Percentiles rank a stretch among this genome's conserved stretches.
Conservation (phyloP, 1,140 invertebrate genomes). For the Euwallacea similis region DNA sequence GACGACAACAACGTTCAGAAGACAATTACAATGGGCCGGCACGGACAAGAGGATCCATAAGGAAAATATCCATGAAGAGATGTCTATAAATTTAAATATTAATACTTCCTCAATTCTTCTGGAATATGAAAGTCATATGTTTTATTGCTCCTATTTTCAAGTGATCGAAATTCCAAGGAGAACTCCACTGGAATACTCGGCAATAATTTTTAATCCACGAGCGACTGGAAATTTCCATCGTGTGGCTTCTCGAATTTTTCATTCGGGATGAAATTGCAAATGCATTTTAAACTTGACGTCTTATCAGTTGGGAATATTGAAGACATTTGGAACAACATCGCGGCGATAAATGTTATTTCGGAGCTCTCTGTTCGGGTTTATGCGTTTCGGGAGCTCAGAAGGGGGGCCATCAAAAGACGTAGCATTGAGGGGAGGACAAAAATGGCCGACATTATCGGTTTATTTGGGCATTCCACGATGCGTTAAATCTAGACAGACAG, state of each 20-base stretch:
- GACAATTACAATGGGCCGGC: not conserved
- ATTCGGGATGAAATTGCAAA: not conserved
- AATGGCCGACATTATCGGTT: too few relatives aligned
- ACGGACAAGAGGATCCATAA: too few relatives aligned
- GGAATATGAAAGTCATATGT: not conserved
- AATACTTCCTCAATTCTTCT: too few relatives aligned
- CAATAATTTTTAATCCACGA: conserved; percentile 3
- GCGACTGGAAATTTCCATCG: not conserved
- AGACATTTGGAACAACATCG: not conserved
- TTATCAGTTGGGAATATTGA: conserved; percentile 1
- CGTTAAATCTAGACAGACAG: too few relatives aligned
- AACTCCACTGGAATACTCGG: not conserved
- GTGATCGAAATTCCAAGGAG: not conserved
- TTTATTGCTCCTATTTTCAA: not conserved
- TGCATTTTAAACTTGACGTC: not conserved
- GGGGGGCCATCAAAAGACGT: too few relatives aligned
- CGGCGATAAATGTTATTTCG: too few relatives aligned
- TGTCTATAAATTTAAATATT: too few relatives aligned
- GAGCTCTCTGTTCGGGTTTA: too few relatives aligned
- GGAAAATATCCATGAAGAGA: too few relatives aligned
- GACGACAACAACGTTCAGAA: not conserved
- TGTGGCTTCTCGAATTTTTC: not conserved
- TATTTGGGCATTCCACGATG: too few relatives aligned
- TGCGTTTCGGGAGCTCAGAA: too few relatives aligned
- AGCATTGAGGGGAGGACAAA: too few relatives aligned